Evolutionary conservation across 2,797 vertebrate species (phyloP).

Genomic region (Alca torda): DNA sequence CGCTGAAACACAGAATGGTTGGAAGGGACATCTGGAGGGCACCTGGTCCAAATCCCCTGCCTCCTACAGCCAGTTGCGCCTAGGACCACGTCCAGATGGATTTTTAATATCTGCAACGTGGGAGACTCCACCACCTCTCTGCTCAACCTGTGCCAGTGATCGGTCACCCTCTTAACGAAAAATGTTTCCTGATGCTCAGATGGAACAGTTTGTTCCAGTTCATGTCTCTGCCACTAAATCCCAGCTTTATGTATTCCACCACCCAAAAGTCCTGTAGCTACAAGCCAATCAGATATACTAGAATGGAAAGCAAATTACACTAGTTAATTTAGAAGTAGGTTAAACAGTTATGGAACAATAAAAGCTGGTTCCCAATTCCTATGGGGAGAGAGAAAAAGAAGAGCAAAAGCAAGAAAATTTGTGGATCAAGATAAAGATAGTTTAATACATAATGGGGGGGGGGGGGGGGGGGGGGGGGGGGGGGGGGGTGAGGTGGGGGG

Average conservation of each 20-base stretch:
- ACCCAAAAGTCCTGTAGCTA: not conserved
- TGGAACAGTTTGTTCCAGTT: not conserved
- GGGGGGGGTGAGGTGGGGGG: no score
- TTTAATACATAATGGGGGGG: not conserved
- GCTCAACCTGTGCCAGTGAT: not conserved
- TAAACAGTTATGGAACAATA: not conserved
- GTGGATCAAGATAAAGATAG: not conserved
- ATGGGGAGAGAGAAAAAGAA: not conserved
- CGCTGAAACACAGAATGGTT: not conserved
- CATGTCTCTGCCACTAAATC: not conserved
- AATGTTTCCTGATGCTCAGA: not conserved
- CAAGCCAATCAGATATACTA: not conserved
- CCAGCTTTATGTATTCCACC: not conserved
- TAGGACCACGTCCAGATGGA: accelerated
- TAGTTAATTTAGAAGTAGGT: not conserved
- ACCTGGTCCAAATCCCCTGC: not conserved
- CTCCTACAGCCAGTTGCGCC: not conserved
- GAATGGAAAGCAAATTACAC: not conserved
- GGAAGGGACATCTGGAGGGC: not conserved
- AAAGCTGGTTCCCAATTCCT: not conserved
- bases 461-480: no score
- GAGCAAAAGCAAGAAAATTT: not conserved
- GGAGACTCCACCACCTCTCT: not conserved
- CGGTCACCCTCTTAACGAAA: not conserved
- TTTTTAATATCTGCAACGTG: accelerated